Evolutionary conservation across 2,888 invertebrate genomes (phyloP).

Genomic region (Branchipolynoe longqiensis): DNA sequence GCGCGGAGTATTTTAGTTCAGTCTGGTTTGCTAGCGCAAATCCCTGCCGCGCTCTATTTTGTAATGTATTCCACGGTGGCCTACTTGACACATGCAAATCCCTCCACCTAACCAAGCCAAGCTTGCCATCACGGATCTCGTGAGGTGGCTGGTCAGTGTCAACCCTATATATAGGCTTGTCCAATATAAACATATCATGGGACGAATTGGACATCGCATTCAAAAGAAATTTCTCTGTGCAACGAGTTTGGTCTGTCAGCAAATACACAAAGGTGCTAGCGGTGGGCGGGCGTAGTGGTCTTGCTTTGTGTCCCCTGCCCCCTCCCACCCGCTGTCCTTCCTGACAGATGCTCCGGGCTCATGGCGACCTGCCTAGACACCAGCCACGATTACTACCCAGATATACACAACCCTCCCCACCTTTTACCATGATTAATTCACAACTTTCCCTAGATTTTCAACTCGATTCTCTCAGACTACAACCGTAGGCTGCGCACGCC

Average conservation of each 20-base stretch:
- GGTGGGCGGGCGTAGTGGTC: neutral
- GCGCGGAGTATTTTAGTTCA: too few species aligned
- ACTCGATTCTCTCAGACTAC: neutral
- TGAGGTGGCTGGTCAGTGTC: slow-evolving; percentile 15
- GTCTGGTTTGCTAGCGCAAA: slow-evolving; percentile 37
- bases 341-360: slow-evolving; percentile 50
- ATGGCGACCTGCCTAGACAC: slow-evolving; percentile 54
- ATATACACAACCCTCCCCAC: slow-evolving; percentile 33
- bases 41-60: slow-evolving; percentile 9
- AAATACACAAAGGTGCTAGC: slow-evolving; percentile 23
- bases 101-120: neutral
- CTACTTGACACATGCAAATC: slow-evolving; percentile 55
- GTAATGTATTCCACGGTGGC: slow-evolving; percentile 53
- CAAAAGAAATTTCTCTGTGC: slow-evolving; percentile 26
- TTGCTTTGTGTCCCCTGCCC: slow-evolving; percentile 35
- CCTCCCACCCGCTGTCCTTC: neutral
- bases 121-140: neutral
- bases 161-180: neutral
- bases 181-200: neutral
- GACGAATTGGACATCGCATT: neutral
- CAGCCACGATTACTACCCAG: slow-evolving; percentile 25
- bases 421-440: neutral
- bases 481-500: slow-evolving; percentile 7
- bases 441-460: neutral
- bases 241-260: slow-evolving; percentile 11